Percentiles rank a stretch among this genome's conserved stretches.
Conservation (phyloP, 2,888 invertebrate species). For the Neoascia interrupta region DNA sequence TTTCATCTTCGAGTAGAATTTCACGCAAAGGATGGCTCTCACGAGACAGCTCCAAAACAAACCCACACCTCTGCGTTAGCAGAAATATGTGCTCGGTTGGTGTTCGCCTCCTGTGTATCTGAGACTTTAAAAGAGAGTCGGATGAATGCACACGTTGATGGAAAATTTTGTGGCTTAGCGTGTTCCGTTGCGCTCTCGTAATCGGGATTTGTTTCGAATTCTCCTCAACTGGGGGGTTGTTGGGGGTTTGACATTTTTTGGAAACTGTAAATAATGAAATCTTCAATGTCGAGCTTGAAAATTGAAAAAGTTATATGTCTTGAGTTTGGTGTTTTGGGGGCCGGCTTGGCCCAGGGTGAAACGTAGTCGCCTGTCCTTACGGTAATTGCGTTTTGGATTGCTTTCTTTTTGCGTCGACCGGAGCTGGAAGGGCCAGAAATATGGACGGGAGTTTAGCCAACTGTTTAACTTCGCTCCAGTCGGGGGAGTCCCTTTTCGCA, state of each 20-base stretch:
- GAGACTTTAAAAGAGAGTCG: slow-evolving; percentile 6
- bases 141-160: slow-evolving; percentile 52
- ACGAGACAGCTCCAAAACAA: background rate
- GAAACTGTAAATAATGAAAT: slow-evolving; percentile 56
- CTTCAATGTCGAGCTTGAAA: slow-evolving; percentile 34
- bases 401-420: background rate
- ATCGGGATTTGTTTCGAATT: slow-evolving; percentile 36
- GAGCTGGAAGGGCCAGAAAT: slow-evolving; percentile 5
- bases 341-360: background rate
- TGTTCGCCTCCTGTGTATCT: slow-evolving; percentile 8
- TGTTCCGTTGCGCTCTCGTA: slow-evolving; percentile 49
- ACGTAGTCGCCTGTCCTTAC: slow-evolving; percentile 8
- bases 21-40: slow-evolving; percentile 3
- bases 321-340: slow-evolving; percentile 16
- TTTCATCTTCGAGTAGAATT: slow-evolving; percentile 32
- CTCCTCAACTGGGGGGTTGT: slow-evolving; percentile 1
- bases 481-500: slow-evolving; percentile 4
- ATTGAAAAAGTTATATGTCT: slow-evolving; percentile 39
- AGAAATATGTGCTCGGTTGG: background rate
- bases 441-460: slow-evolving; percentile 25
- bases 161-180: slow-evolving; percentile 46
- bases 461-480: slow-evolving; percentile 25
- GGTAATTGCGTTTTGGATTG: slow-evolving; percentile 52
- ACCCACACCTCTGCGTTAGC: no score
- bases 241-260: background rate